Percentiles rank a stretch among this genome's conserved stretches.
These are phyloP conservation scores for Myotis brandtii DNA, from an alignment of 2,113 vertebrate species.

Conservation along the genomic window DNA sequence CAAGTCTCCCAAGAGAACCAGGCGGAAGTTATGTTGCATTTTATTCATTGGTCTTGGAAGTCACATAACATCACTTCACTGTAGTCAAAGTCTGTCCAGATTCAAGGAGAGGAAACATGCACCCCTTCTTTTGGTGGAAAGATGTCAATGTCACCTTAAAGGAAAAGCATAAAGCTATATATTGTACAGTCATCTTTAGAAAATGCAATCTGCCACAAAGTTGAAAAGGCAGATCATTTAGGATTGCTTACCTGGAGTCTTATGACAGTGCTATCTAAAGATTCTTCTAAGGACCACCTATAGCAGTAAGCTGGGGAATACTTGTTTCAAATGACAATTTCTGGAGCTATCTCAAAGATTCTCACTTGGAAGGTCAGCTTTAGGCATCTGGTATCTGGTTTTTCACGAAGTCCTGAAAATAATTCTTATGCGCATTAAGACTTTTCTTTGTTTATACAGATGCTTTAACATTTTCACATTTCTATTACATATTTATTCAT, in stretches of 20 bases:
- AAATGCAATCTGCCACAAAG: neutral
- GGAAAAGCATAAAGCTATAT: neutral
- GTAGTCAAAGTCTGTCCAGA: neutral
- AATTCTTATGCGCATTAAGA: neutral
- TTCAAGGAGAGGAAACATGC: neutral
- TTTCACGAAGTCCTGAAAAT: conserved; percentile 32
- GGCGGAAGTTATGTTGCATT: neutral
- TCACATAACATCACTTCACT: conserved; percentile 9
- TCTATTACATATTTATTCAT: conserved; percentile 43
- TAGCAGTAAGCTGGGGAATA: neutral
- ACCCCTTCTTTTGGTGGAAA: neutral
- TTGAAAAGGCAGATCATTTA: neutral
- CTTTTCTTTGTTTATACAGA: conserved; percentile 60
- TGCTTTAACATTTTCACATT: conserved; percentile 51
- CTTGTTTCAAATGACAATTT: conserved; percentile 7
- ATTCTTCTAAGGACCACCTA: neutral
- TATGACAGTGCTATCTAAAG: neutral
- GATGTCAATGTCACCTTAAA: neutral
- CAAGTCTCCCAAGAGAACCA: neutral
- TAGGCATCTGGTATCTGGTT: neutral
- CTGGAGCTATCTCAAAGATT: conserved; percentile 1
- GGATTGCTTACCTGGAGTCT: neutral
- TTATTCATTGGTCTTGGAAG: conserved; percentile 24
- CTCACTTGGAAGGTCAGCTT: neutral
- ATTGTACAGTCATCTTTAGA: neutral